Evolutionary conservation across 2,797 vertebrate genomes (phyloP).

Genomic region (Spinus olivaceus): DNA sequence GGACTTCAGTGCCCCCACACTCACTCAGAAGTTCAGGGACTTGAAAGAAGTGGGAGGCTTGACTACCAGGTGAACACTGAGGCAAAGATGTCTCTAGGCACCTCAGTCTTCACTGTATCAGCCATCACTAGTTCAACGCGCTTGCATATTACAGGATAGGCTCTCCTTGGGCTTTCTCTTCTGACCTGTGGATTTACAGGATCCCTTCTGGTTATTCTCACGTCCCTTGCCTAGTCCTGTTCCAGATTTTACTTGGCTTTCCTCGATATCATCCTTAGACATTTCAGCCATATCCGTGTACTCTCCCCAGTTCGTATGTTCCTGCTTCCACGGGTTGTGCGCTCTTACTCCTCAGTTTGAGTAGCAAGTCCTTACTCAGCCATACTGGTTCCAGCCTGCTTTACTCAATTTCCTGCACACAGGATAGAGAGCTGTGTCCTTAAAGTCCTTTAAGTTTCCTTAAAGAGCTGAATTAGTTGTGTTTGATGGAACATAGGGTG

Average conservation of each 20-base stretch:
- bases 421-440: no score
- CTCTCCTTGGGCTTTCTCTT: neutral
- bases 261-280: neutral
- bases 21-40: accelerated
- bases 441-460: neutral
- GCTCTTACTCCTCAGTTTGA: neutral
- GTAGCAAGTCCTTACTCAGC: neutral
- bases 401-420: neutral
- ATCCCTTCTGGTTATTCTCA: neutral
- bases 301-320: neutral
- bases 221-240: accelerated
- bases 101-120: neutral
- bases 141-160: neutral
- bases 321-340: neutral
- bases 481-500: neutral
- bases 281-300: neutral
- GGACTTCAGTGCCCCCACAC: neutral
- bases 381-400: neutral
- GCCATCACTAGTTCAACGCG: neutral
- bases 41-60: neutral
- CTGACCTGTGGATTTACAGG: neutral
- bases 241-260: neutral
- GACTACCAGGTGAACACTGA: neutral
- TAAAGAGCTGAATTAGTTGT: neutral
- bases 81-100: neutral